These are phyloP conservation scores for Eumeta japonica DNA, from an alignment of 1,140 invertebrate genomes.

Conservation along the genomic window DNA sequence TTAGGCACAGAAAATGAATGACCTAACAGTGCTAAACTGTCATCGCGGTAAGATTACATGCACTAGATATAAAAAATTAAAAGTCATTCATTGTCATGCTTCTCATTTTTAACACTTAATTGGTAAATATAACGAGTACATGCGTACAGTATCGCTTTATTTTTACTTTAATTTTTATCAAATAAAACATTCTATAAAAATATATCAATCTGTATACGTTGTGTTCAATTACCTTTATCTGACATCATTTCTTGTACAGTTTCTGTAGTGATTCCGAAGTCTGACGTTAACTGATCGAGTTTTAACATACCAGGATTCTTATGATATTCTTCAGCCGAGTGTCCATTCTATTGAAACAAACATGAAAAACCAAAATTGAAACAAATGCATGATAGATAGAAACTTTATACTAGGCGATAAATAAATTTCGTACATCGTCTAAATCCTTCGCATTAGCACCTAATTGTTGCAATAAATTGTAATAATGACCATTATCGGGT, in stretches of 20 bases:
- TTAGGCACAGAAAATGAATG: slow-evolving; percentile 2
- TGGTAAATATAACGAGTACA: too few relatives aligned
- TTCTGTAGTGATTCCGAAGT: slow-evolving; percentile 69
- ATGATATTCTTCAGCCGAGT: slow-evolving; percentile 74
- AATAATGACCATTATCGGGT: slow-evolving; percentile 85
- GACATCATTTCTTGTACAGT: slow-evolving; percentile 66
- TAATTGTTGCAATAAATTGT: slow-evolving; percentile 79
- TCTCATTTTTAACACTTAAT: too few relatives aligned
- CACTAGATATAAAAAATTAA: too few relatives aligned
- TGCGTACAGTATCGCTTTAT: too few relatives aligned
- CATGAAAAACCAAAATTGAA: not conserved
- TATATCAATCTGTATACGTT: slow-evolving; percentile 10
- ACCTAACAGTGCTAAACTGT: not conserved
- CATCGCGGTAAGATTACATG: too few relatives aligned
- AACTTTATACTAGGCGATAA: not conserved
- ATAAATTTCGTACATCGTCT: slow-evolving; percentile 71
- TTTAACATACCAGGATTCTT: slow-evolving; percentile 68
- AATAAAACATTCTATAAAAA: slow-evolving; percentile 4
- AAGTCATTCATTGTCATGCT: too few relatives aligned
- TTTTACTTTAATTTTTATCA: slow-evolving; percentile 4
- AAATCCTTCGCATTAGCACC: slow-evolving; percentile 79
- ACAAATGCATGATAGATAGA: slow-evolving; percentile 1
- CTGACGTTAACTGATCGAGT: slow-evolving; percentile 65
- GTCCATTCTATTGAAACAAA: slow-evolving; percentile 61
- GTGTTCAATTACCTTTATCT: slow-evolving; percentile 77